Base-by-base conservation (phyloP, 2,888 invertebrate species). In the Elysia crispata region DNA sequence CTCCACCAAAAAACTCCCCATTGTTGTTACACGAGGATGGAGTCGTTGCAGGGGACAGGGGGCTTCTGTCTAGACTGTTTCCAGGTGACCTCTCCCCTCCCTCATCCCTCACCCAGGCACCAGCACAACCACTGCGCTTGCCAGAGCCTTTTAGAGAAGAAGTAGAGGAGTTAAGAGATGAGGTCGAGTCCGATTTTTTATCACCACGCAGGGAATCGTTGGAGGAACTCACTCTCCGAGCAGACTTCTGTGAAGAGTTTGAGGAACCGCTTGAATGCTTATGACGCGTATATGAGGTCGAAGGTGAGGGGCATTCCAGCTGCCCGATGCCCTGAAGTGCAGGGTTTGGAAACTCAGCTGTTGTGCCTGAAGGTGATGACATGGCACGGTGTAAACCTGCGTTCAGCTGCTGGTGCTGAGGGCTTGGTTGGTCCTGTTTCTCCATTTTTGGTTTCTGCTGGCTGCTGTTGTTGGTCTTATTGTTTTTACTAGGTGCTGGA, bases 211-310 rank as follows among this genome's bases (percentile, higher is more conserved):
- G 28, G 49, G 76, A 72, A 33, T 80, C 80, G 41, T 41, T 41
- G 0, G 69, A 67, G 8, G 76, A 80, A n/a, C 49, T 60, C 8
- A 60, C 60, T 18, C 15, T 33, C n/a, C 62, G 62, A 0, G 57
- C n/a, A 15, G 76, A 76, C 49, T 76, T 75, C 50, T 75, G 76
- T 23, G 79, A 76, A 8, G 77, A 79, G 6, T 49, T 54, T 69
- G 69, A 57, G 23, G 70, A 41, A 0, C 76, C 80, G 25, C 76
- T 79, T 23, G 28, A 31, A 54, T 80, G 80, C 15, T 80, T 80
- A 11, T 76, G 76, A 6, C 75, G 23, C 13, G 75, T 30, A 3
- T 25, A 11, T 6, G 60, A 6, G 15, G 50, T 3, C 15, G 73
- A n/a, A n/a, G n/a, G n/a, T n/a, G n/a, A n/a, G n/a, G n/a, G n/a